phyloP scores from a whole-genome alignment of 2,113 vertebrate genomes.

The Tympanuchus pallidicinctus region DNA sequence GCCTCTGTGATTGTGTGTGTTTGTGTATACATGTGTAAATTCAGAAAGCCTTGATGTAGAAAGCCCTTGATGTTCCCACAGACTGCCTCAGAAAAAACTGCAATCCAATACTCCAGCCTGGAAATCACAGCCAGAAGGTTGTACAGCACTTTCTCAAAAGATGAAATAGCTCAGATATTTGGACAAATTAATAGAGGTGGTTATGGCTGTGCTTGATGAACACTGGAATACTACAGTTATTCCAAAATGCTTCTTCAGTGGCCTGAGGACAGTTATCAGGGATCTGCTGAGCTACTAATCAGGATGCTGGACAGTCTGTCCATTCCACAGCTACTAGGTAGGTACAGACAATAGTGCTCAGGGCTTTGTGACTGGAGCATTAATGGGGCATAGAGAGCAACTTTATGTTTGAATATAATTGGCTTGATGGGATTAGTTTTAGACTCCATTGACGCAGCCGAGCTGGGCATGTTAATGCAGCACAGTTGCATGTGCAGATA shows the following conservation, averaged over 20 bases:
- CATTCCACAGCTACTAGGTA: neutral
- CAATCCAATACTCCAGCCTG: neutral
- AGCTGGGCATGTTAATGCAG: neutral
- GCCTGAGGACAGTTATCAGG: fast-evolving
- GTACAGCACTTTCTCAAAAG: neutral
- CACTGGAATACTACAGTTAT: neutral
- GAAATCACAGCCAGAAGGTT: neutral
- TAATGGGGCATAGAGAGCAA: neutral
- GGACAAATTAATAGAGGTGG: neutral
- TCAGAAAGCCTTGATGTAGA: neutral
- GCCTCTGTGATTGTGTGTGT: neutral
- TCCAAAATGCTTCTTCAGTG: neutral
- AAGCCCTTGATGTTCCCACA: neutral
- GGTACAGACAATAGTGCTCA: neutral
- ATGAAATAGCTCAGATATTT: neutral
- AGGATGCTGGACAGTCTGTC: neutral
- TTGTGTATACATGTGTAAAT: neutral
- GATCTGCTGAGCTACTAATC: neutral
- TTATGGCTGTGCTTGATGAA: neutral
- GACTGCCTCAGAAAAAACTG: neutral
- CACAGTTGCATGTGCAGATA: neutral
- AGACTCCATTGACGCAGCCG: neutral
- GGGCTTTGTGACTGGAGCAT: neutral
- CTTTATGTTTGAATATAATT: neutral
- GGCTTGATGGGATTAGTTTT: constrained; percentile 5